These are phyloP conservation scores for Andrena chrysosceles DNA, from an alignment of 2,888 invertebrate species.

Conservation along the genomic window DNA sequence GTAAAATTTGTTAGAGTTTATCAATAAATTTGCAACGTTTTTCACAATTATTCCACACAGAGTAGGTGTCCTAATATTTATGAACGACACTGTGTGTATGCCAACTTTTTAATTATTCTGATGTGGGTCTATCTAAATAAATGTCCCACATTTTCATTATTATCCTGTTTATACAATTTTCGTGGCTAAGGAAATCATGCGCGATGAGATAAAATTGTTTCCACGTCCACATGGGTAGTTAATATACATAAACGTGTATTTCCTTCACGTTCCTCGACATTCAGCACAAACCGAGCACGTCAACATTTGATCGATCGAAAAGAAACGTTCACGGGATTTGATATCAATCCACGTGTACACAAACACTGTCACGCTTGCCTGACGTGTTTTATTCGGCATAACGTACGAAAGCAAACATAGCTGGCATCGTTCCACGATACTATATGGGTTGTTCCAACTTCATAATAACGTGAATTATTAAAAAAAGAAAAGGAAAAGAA, in stretches of 20 bases:
- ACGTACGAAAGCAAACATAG: not conserved
- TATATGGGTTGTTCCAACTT: not conserved
- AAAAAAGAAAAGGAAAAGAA: not conserved
- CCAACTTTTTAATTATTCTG: too few species aligned
- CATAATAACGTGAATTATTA: not conserved
- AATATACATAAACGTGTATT: not conserved
- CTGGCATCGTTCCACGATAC: conserved; percentile 14
- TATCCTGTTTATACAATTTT: too few species aligned
- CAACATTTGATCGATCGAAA: not conserved
- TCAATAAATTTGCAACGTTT: too few species aligned
- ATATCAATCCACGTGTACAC: conserved; percentile 1
- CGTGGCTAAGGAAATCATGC: too few species aligned
- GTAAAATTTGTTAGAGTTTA: too few species aligned
- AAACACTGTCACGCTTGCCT: conserved; percentile 6
- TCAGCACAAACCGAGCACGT: not conserved
- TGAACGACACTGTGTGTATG: too few species aligned
- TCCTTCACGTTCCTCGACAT: not conserved
- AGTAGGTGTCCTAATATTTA: too few species aligned
- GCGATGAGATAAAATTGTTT: too few species aligned
- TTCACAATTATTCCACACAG: too few species aligned
- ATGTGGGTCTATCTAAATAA: too few species aligned
- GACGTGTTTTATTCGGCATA: not conserved
- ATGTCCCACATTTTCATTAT: too few species aligned
- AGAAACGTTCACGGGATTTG: not conserved
- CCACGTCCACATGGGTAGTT: not conserved